Evolutionary conservation across 1,140 invertebrate species (phyloP).

Genomic region (Acromyrmex heyeri): DNA sequence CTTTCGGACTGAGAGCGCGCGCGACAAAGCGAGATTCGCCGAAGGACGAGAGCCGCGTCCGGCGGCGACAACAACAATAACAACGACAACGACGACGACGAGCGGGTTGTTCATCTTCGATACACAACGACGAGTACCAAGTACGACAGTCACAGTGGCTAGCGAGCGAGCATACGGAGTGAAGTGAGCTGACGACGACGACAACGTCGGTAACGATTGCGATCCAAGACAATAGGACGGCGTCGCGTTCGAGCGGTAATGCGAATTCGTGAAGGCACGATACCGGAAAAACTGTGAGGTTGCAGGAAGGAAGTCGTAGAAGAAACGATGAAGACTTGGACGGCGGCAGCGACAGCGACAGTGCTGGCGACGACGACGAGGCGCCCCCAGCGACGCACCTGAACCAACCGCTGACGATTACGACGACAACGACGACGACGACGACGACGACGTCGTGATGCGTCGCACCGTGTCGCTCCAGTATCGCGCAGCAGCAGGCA

Average conservation of each 20-base stretch:
- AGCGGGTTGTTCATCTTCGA: background rate
- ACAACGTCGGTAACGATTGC: background rate
- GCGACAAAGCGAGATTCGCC: slow-evolving; percentile 44
- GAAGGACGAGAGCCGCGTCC: slow-evolving; percentile 49
- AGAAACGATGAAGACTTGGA: slow-evolving; percentile 20
- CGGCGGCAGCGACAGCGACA: background rate
- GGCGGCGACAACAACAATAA: slow-evolving; percentile 64
- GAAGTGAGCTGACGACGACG: slow-evolving; percentile 35
- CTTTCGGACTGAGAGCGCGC: background rate
- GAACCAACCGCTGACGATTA: slow-evolving; percentile 12
- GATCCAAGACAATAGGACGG: slow-evolving; percentile 29
- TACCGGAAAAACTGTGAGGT: background rate
- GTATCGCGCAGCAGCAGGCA: slow-evolving; percentile 31
- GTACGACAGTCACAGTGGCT: background rate
- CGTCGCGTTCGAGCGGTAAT: background rate
- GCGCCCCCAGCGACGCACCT: slow-evolving; percentile 51
- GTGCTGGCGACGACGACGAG: background rate
- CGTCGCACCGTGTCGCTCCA: slow-evolving; percentile 27
- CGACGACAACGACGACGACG: slow-evolving; percentile 29
- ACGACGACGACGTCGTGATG: slow-evolving; percentile 36
- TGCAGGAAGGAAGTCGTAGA: background rate
- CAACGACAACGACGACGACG: background rate
- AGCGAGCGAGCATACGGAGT: background rate
- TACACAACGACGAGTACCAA: background rate
- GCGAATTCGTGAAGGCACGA: background rate